These are phyloP conservation scores for Venusia cambrica DNA, from an alignment of 2,888 invertebrate genomes.

Conservation along the genomic window DNA sequence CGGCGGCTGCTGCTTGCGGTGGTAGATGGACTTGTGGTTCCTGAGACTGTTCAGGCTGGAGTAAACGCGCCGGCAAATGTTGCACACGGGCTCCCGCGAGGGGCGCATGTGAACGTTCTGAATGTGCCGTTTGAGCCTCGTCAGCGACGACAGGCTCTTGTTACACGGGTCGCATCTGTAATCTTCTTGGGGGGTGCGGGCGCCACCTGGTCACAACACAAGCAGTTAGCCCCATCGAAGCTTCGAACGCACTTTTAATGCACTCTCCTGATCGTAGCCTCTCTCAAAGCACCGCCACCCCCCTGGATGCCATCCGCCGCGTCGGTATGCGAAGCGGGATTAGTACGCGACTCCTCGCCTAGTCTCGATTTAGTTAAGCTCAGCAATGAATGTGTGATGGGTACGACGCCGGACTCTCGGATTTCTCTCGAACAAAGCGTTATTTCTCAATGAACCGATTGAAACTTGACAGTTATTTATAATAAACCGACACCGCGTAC, in stretches of 20 bases:
- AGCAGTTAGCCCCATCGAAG: conserved; percentile 77
- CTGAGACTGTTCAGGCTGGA: conserved; percentile 94
- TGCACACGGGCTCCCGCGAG: conserved; percentile 94
- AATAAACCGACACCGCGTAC: conserved; percentile 66
- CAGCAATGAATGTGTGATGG: conserved; percentile 52
- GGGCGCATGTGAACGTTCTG: conserved; percentile 96
- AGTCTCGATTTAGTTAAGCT: conserved; percentile 58
- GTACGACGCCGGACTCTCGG: conserved; percentile 42
- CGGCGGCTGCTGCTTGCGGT: conserved; percentile 89
- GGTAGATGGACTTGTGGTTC: conserved; percentile 96
- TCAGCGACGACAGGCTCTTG: conserved; percentile 93
- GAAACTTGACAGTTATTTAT: conserved; percentile 50
- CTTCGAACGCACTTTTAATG: conserved; percentile 77
- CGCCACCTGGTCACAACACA: conserved; percentile 85
- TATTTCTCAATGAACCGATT: conserved; percentile 70
- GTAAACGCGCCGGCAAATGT: conserved; percentile 95
- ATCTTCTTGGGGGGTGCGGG: conserved; percentile 90
- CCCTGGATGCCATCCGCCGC: conserved; percentile 61
- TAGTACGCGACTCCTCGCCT: conserved; percentile 57
- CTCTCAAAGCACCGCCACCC: conserved; percentile 78
- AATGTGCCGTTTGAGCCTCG: conserved; percentile 94
- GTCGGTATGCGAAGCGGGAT: conserved; percentile 65
- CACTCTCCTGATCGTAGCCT: conserved; percentile 78
- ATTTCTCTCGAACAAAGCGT: conserved; percentile 66
- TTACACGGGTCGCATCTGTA: conserved; percentile 95